These are phyloP conservation scores for Lordiphosa fenestrarum DNA, from an alignment of 2,888 invertebrate genomes.

Conservation along the genomic window DNA sequence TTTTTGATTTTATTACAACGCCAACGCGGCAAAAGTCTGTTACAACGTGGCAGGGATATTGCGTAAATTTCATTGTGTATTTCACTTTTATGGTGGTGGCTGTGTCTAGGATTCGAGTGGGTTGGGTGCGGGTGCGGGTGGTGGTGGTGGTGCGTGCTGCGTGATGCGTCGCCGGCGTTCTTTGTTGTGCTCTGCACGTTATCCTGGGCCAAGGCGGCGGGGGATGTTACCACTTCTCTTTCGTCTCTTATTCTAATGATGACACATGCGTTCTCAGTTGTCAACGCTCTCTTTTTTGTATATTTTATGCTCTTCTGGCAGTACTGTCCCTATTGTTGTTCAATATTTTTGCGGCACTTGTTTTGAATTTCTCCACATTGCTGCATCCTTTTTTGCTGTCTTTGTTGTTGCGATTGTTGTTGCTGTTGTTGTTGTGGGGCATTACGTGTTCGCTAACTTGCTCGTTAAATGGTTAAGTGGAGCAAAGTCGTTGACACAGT, in stretches of 20 bases:
- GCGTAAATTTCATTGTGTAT: conserved; percentile 74
- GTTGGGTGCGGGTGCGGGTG: conserved; percentile 6
- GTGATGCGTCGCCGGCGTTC: conserved; percentile 49
- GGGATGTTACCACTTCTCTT: conserved; percentile 40
- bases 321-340: conserved; percentile 47
- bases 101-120: conserved; percentile 27
- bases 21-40: conserved; percentile 58
- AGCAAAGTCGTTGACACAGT: conserved; percentile 76
- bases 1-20: conserved; percentile 68
- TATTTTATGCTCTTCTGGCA: conserved; percentile 1
- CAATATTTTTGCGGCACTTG: conserved; percentile 68
- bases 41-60: conserved; percentile 56
- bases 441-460: conserved; percentile 44
- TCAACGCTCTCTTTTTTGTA: conserved; percentile 19
- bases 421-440: conserved; percentile 29
- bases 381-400: conserved; percentile 29
- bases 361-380: conserved; percentile 66
- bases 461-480: conserved; percentile 73
- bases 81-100: conserved; percentile 68
- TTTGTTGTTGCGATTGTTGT: conserved; percentile 12
- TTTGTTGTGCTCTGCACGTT: conserved; percentile 55
- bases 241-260: conserved; percentile 63
- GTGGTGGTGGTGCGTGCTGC: conserved; percentile 31
- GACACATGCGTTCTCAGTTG: conserved; percentile 64
- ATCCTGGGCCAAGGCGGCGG: conserved; percentile 51